Evolutionary conservation across 2,113 vertebrate species (phyloP).

Genomic region (Muntiacus reevesi): DNA sequence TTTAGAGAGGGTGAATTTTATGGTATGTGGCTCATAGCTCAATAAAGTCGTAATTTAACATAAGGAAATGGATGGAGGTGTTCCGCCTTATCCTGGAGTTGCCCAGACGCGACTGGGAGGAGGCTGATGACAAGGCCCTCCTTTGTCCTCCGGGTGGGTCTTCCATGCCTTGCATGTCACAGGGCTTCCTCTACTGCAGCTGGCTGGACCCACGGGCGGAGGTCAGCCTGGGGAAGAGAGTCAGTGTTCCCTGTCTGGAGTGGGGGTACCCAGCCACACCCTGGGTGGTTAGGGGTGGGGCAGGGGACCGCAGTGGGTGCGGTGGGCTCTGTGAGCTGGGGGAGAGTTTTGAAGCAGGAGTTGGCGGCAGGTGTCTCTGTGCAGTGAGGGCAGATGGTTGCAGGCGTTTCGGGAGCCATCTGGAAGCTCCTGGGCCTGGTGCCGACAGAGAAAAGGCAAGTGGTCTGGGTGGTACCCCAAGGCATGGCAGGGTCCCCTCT

Average conservation of each 20-base stretch:
- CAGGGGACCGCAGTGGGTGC: rapidly evolving
- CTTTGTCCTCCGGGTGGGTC: not conserved
- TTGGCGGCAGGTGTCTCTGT: not conserved
- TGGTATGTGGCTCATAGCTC: not conserved
- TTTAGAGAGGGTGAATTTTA: not conserved
- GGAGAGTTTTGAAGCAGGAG: not conserved
- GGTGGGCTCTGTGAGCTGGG: not conserved
- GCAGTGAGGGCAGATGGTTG: not conserved
- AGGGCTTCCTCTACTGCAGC: not conserved
- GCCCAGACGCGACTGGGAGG: not conserved
- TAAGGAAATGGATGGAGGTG: not conserved
- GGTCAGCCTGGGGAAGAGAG: not conserved
- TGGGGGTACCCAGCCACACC: not conserved
- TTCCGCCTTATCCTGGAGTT: not conserved
- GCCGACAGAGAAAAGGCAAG: not conserved
- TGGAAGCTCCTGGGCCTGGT: not conserved
- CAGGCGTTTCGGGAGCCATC: not conserved
- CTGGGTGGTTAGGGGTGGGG: not conserved
- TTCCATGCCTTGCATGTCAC: not conserved
- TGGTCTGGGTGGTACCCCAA: not conserved
- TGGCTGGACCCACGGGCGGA: not conserved
- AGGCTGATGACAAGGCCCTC: not conserved
- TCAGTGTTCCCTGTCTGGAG: not conserved
- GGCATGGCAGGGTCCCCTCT: not conserved
- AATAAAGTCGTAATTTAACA: not conserved